A percentile compares a stretch with the other conserved stretches of the same genome.
These are phyloP conservation scores for Acropora tenuis DNA, from an alignment of 64 coral and sea anemone species.

Conservation along the genomic window DNA sequence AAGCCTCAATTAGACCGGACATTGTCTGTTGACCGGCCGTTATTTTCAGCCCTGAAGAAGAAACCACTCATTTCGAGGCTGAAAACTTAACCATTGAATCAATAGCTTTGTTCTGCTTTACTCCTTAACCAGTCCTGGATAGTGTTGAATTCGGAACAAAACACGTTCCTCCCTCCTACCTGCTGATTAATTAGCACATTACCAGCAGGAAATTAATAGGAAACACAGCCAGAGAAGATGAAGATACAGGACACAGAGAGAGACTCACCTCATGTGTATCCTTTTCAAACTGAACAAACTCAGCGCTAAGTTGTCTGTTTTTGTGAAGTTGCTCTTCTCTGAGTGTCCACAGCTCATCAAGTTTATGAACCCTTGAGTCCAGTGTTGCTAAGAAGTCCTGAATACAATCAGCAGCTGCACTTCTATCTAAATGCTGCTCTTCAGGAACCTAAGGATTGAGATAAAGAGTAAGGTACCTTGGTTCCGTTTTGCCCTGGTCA, in stretches of 20 bases:
- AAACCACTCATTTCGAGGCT: too few species aligned
- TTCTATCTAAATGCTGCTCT: constrained; percentile 77
- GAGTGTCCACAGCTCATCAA: constrained; percentile 90
- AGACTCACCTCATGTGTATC: constrained; percentile 88
- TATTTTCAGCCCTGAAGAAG: too few species aligned
- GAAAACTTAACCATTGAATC: too few species aligned
- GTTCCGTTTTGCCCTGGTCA: too few species aligned
- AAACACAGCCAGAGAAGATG: neutral
- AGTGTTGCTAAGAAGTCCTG: constrained; percentile 78
- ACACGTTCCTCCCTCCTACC: too few species aligned
- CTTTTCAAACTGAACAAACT: constrained; percentile 96
- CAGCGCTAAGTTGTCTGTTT: constrained; percentile 82
- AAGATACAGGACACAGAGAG: neutral
- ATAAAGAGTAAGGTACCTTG: neutral
- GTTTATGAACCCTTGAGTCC: constrained; percentile 70
- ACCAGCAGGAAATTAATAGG: neutral
- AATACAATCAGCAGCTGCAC: constrained; percentile 72
- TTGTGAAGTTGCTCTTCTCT: constrained; percentile 82
- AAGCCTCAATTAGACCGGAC: too few species aligned
- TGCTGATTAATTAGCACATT: too few species aligned
- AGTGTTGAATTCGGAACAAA: too few species aligned
- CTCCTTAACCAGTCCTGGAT: too few species aligned
- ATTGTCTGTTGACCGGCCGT: too few species aligned
- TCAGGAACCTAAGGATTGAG: constrained; percentile 61
- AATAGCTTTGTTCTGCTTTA: too few species aligned